Evolutionary conservation across 2,113 vertebrate genomes (phyloP).

Genomic region (Cardinalis cardinalis): DNA sequence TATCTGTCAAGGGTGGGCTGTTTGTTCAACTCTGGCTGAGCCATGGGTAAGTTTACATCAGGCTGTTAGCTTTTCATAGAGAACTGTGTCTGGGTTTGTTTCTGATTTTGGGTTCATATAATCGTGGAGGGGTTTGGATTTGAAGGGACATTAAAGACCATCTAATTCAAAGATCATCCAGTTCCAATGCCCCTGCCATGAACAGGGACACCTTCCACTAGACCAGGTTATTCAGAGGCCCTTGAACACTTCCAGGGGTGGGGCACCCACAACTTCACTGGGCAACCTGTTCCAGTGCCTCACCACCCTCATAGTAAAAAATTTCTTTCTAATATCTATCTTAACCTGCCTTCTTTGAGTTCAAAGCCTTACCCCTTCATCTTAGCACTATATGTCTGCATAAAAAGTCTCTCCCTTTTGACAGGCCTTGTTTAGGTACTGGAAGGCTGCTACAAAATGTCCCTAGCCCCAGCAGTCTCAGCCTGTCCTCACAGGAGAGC

Average conservation of each 20-base stretch:
- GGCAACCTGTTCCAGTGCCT: neutral
- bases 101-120: neutral
- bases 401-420: neutral
- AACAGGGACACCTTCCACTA: neutral
- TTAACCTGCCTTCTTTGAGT: neutral
- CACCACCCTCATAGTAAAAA: neutral
- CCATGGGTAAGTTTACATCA: accelerated
- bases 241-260: neutral
- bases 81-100: neutral
- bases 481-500: neutral
- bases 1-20: accelerated
- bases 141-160: neutral
- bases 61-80: neutral
- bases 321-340: neutral
- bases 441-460: neutral
- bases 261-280: neutral
- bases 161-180: neutral
- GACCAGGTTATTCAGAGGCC: neutral
- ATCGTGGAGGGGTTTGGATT: neutral
- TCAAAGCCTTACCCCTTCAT: neutral
- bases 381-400: neutral
- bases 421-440: neutral
- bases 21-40: neutral
- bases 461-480: neutral
- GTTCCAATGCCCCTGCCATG: accelerated